Base-by-base conservation (phyloP, 2,888 invertebrate species). In the Sabatieria punctata region DNA sequence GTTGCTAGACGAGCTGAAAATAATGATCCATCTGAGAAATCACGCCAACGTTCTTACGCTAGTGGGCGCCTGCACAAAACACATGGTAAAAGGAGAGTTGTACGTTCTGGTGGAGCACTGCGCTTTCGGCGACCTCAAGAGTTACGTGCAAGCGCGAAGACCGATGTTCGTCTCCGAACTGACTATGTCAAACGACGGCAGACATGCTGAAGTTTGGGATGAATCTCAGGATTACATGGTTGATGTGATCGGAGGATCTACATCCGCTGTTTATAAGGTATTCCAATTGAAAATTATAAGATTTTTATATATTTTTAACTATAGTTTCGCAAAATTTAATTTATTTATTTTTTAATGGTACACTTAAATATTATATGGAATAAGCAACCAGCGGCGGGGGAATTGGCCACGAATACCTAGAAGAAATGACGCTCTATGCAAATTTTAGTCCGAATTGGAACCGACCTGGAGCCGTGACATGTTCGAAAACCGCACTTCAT, bases 21-120 rank as follows among this genome's bases (percentile, higher is more conserved):
- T n/a, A n/a, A 83, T 93, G 80, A 82, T 85, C 4, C 88, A 93
- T 68, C 73, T 93, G 54, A 91, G 91, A 0, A 81, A 83, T 60
- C 89, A 93, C 68, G 70, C 91, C 41, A 93, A 93, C 67, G 86
- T 93, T 38, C 85, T 93, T 1, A 91, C 91, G 70, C 73, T 93
- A 41, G 74, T 93, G 19, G 93, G 93, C 40, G 91, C 91, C 19
- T n/a, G 15, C 6, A 36, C 36, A 15, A 36, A 36, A 15, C 36
- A 18, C 6, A 36, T 36, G 6, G 15, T 36, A n/a, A 36, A 36
- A 22, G 75, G 84, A 43, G 88, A 91, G 69, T 69, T 93, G 21
- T 74, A 82, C 60, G 86, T 93, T 1, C 85, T 93, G 54, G 88
- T 93, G 1, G 93, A 93, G 66, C 91, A 82, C 65, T 93, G 93